Percentiles rank a stretch among this genome's conserved stretches.
These are phyloP conservation scores for Eufriesea mexicana DNA, from an alignment of 1,140 invertebrate genomes.

Conservation along the genomic window DNA sequence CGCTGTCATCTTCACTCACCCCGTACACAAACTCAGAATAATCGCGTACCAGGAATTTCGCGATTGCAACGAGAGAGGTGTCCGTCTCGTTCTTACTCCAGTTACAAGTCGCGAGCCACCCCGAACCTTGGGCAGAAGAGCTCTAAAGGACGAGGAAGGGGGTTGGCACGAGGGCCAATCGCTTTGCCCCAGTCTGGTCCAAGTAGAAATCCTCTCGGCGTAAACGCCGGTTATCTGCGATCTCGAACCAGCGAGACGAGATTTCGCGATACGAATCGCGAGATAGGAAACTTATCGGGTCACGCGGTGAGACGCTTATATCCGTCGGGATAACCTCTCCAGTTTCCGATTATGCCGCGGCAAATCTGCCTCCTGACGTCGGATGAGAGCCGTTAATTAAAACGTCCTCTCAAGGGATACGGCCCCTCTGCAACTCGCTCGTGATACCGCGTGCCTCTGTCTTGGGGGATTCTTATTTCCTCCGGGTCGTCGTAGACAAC, in stretches of 20 bases:
- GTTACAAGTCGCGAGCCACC: conserved; percentile 57
- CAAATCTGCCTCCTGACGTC: not conserved
- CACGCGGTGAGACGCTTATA: not conserved
- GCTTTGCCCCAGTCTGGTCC: conserved; percentile 35
- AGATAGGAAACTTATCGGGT: conserved; percentile 52
- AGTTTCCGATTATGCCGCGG: not conserved
- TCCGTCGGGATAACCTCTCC: not conserved
- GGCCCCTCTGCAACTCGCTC: not conserved
- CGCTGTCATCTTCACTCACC: not conserved
- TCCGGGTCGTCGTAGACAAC: too few relatives aligned
- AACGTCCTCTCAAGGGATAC: not conserved
- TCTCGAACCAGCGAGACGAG: conserved; percentile 56
- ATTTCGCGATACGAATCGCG: conserved; percentile 49
- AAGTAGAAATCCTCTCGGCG: conserved; percentile 62
- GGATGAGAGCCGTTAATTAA: conserved; percentile 2
- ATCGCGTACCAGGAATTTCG: conserved; percentile 62
- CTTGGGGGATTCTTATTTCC: not conserved
- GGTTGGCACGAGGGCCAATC: conserved; percentile 61
- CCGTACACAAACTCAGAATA: conserved; percentile 47
- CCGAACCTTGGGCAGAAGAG: conserved; percentile 23
- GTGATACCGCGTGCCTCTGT: too few relatives aligned
- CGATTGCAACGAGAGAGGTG: conserved; percentile 32
- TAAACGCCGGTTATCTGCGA: conserved; percentile 68
- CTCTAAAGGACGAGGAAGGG: conserved; percentile 9
- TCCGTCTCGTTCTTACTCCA: conserved; percentile 53